Percentiles rank a stretch among this genome's conserved stretches.
Evolutionary conservation across 2,888 invertebrate genomes (phyloP).

Genomic region (Mactromeris polynyma): DNA sequence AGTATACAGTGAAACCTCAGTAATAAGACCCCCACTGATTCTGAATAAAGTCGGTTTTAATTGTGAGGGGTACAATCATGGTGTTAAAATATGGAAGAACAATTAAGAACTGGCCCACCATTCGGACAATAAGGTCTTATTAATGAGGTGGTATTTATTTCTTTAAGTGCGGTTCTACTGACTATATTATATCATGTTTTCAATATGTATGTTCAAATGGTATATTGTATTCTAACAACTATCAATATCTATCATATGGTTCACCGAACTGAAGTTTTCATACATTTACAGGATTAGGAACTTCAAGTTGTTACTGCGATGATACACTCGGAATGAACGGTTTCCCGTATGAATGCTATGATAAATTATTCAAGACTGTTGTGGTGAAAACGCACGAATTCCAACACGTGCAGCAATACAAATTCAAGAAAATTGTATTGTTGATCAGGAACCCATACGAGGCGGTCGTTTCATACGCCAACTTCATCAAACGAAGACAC

Average conservation of each 20-base stretch:
- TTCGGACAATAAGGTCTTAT: not conserved
- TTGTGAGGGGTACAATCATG: no score
- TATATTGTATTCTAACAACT: not conserved
- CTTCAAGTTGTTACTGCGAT: constrained; percentile 36
- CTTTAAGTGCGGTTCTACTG: not conserved
- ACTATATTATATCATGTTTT: not conserved
- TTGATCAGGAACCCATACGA: constrained; percentile 6
- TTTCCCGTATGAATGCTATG: constrained; percentile 31
- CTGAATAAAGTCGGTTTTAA: no score
- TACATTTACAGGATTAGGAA: constrained; percentile 29
- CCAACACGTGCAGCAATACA: not conserved
- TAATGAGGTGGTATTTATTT: not conserved
- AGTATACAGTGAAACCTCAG: no score
- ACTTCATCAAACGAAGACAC: not conserved
- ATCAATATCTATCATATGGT: no score
- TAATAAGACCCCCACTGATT: no score
- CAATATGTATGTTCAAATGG: not conserved
- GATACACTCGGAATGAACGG: not conserved
- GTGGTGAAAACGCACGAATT: constrained; percentile 40
- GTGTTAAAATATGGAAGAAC: no score
- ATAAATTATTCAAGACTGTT: not conserved
- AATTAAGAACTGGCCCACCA: not conserved
- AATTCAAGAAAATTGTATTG: constrained; percentile 22
- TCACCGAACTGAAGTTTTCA: no score
- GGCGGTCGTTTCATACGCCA: not conserved